Base-by-base conservation (phyloP, 2,113 vertebrate genomes). In the Shinisaurus crocodilurus region DNA sequence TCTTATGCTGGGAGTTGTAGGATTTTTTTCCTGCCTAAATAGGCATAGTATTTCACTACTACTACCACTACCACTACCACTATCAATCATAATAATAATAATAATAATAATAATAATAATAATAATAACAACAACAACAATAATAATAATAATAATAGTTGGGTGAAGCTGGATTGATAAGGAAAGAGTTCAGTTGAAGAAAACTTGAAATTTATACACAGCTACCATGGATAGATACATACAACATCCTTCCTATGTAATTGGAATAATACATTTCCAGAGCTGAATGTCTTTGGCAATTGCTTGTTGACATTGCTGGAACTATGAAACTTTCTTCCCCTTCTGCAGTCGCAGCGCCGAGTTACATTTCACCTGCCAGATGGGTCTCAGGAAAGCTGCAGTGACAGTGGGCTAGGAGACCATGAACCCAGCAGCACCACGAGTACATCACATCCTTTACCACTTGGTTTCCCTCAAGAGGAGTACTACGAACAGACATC, bases 331-430 rank as follows among this genome's bases (percentile, higher is more conserved):
- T 97, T 94, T 96, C 88, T 93, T 95, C 95, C 91, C 96, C 96
- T 91, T 88, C 95, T 95, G 88, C 95, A 99, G 98, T 98, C 98
- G 57, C 99, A 99, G 96, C 98, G 99, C 72, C 98, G 97, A 2
- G 99, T 99, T 96, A 99, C 99, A 8, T 99, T 99, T 97, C 98
- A 99, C 96, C 98, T 99, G 40, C 99, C 98, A 0, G 99, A 99
- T 57, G 98, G 98, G 86, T 99, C 98, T 97, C 99, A 99, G 97
- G 99, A 99, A 97, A 99, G 98, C 93, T 98, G 97, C 96, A 98
- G 97, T 72, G 98, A 99, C 97, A 98, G 98, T 69, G 98, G 98
- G n/a, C 96, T 98, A 20, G 98, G 98, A 75, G 98, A 99, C 92
- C 98, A 97, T 0, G 98, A 99, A 88, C 96, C 97, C 57, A 95